Percentiles rank a stretch among this genome's conserved stretches.
These are phyloP conservation scores for Cheilosia soror DNA, from an alignment of 2,888 invertebrate genomes.

Conservation along the genomic window DNA sequence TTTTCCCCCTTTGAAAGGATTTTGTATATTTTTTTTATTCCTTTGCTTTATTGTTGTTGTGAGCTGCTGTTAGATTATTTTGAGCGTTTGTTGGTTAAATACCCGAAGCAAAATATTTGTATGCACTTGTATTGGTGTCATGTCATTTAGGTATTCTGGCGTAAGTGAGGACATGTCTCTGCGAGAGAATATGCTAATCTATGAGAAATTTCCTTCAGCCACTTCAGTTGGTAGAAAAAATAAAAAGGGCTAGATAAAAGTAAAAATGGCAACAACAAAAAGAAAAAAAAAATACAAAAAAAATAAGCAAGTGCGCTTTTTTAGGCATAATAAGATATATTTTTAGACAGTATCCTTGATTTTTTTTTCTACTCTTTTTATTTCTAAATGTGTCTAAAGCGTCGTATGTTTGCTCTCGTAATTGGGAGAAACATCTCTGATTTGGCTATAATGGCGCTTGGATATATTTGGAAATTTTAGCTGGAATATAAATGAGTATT, in stretches of 20 bases:
- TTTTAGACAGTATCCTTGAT: constrained; percentile 66
- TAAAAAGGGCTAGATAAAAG: constrained; percentile 19
- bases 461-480: constrained; percentile 26
- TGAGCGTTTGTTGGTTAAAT: constrained; percentile 65
- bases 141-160: constrained; percentile 66
- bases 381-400: constrained; percentile 29
- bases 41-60: constrained; percentile 50
- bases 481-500: constrained; percentile 28
- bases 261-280: constrained; percentile 35
- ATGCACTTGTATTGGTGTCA: constrained; percentile 71
- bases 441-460: constrained; percentile 13
- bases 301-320: constrained; percentile 59
- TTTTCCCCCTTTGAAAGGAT: constrained; percentile 20
- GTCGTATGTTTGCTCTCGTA: constrained; percentile 19
- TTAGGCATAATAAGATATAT: constrained; percentile 67
- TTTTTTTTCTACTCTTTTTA: constrained; percentile 32
- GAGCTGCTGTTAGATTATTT: constrained; percentile 54
- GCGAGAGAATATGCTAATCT: constrained; percentile 60
- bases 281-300: constrained; percentile 19
- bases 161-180: constrained; percentile 64
- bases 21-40: constrained; percentile 27
- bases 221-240: constrained; percentile 49
- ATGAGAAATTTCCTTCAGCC: constrained; percentile 63
- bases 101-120: constrained; percentile 62
- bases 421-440: constrained; percentile 6